Evolutionary conservation across 2,113 vertebrate genomes (phyloP), one percentile per base, ranked within the genome.

Genomic region (Saguinus midas): DNA sequence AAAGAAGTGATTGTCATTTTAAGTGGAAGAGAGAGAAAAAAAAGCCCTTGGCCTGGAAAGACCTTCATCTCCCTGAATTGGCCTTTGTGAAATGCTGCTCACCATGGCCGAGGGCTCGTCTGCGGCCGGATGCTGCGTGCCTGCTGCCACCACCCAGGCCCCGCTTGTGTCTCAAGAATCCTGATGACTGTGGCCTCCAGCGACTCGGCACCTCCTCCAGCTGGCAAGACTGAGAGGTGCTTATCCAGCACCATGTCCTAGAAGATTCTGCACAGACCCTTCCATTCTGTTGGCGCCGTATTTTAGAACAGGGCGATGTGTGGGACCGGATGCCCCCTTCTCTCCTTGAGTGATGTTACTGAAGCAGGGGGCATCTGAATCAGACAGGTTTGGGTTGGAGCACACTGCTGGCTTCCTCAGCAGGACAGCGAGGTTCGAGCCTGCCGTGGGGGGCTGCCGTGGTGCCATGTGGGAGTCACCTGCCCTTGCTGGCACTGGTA

Each of bases 1-100:
- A 96, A 85, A 57, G 93, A 76, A 29, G 14, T 76, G 29, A 17
- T 91, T 97, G 96, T 96, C 87, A 17, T 64, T 73, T 55, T 16
- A 10, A 35, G 6, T 14, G 25, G 45, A 37, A 68, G n/a, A 21
- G 57, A 27, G 45, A 8, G 2, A 32, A 35, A 40, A 40, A 23
- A 55, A 17, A 27, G 17, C 55, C 73, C 20, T 0, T 0, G 12
- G 48, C 50, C 64, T 35, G 2, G 48, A 23, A 78, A n/a, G 75
- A n/a, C 80, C 27, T 76, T 23, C 0, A 12, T 37, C 37, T 20
- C 45, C 55, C 43, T 91, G 45, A 90, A 72, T 57, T 6, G 35
- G 92, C 76, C 72, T 92, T 94, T 97, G 95, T 94, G 66, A 48
- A 37, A 0, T 18, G 68, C 23, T 64, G 2, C 40, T 18, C 23